phyloP scores from a whole-genome alignment of 2,797 vertebrate species.

The Argentina silus region DNA sequence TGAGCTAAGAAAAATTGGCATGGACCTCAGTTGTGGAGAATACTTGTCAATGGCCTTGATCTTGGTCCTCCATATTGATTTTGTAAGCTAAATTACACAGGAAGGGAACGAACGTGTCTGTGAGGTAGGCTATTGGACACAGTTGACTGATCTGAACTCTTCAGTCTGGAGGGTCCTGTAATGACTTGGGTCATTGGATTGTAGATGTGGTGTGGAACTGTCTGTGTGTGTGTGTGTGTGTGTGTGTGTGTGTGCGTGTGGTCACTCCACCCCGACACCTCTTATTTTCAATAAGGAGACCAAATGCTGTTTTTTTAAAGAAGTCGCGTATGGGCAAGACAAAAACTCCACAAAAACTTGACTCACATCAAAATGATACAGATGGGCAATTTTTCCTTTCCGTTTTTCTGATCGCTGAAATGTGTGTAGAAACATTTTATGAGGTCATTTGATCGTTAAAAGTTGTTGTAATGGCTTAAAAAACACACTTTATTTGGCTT shows the following conservation, averaged over 20 bases:
- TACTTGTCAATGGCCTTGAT: not conserved
- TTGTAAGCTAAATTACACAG: constrained; percentile 5
- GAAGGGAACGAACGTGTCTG: not conserved
- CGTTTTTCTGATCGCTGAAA: too few species aligned
- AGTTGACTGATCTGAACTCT: constrained; percentile 9
- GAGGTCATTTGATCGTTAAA: too few species aligned
- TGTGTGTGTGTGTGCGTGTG: not conserved
- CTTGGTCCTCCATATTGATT: constrained; percentile 5
- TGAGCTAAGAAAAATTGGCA: not conserved
- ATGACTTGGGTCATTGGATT: not conserved
- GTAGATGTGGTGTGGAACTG: not conserved
- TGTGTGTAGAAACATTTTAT: too few species aligned
- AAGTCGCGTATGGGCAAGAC: too few species aligned
- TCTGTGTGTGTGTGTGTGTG: not conserved
- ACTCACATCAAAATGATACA: too few species aligned
- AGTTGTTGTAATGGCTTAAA: too few species aligned
- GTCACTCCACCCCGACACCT: too few species aligned
- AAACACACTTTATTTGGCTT: too few species aligned
- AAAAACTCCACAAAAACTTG: too few species aligned
- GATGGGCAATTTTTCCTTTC: too few species aligned
- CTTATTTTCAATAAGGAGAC: too few species aligned
- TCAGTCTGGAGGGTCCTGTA: not conserved
- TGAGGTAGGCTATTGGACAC: not conserved
- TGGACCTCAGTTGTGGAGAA: not conserved
- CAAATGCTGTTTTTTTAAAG: too few species aligned